Conservation (phyloP, 2,113 vertebrate genomes). For the Nestor notabilis region DNA sequence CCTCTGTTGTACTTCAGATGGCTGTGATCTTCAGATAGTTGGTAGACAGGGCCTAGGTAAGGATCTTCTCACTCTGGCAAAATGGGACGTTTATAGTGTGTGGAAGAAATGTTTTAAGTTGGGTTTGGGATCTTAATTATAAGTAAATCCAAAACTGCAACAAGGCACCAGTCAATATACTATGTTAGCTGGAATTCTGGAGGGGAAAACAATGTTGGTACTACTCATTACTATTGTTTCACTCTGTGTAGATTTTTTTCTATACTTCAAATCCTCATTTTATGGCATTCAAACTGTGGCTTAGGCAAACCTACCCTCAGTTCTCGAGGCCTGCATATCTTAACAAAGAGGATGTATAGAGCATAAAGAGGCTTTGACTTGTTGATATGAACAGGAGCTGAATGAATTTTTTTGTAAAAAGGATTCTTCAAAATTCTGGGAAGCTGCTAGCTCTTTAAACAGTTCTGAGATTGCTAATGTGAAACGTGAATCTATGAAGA, state of each 20-base stretch:
- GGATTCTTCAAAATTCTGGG: background rate
- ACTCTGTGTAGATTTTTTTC: background rate
- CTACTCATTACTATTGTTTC: background rate
- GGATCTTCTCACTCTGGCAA: background rate
- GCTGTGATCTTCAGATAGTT: background rate
- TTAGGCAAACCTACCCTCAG: background rate
- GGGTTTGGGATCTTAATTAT: background rate
- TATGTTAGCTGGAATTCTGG: background rate
- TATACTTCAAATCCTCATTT: rapidly evolving
- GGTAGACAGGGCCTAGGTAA: background rate
- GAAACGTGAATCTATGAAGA: background rate
- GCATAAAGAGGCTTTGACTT: background rate
- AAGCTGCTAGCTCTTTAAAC: background rate
- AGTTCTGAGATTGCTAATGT: background rate
- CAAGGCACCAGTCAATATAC: background rate
- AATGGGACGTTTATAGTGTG: background rate
- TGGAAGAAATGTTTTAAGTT: background rate
- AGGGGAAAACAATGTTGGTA: rapidly evolving
- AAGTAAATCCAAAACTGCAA: background rate
- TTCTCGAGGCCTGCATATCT: background rate
- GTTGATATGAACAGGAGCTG: background rate
- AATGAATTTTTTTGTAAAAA: background rate
- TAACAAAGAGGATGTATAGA: background rate
- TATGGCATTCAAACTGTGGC: background rate
- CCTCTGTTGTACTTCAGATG: background rate